Evolutionary conservation across 1,140 invertebrate species (phyloP).

Genomic region (Drosophila dunni): DNA sequence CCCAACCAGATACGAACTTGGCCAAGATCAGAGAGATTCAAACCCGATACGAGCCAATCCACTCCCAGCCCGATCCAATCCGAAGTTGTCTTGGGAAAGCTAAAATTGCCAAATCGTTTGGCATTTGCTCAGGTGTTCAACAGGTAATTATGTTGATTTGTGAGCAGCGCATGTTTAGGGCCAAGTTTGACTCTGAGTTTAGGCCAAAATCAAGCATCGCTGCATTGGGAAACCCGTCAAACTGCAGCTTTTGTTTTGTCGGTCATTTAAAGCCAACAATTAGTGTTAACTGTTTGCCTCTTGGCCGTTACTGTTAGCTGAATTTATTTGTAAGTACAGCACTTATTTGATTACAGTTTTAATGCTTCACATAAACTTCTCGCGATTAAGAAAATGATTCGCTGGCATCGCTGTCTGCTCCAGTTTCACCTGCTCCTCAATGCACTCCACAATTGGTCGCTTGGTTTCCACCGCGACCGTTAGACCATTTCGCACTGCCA

Average conservation of each 20-base stretch:
- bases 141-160: slow-evolving; percentile 29
- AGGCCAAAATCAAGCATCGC: slow-evolving; percentile 5
- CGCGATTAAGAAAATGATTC: slow-evolving; percentile 86
- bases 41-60: background rate
- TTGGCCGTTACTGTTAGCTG: slow-evolving; percentile 19
- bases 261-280: slow-evolving; percentile 55
- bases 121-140: slow-evolving; percentile 24
- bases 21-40: background rate
- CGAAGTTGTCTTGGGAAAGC: slow-evolving; percentile 38
- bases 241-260: slow-evolving; percentile 51
- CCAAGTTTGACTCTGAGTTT: background rate
- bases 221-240: slow-evolving; percentile 39
- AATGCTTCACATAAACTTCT: slow-evolving; percentile 78
- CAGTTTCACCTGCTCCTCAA: slow-evolving; percentile 84
- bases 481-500: slow-evolving; percentile 87
- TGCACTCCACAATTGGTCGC: slow-evolving; percentile 85
- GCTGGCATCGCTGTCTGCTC: slow-evolving; percentile 78
- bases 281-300: slow-evolving; percentile 42
- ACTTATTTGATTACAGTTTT: slow-evolving; percentile 27
- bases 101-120: slow-evolving; percentile 69
- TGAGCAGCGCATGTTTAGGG: slow-evolving; percentile 8
- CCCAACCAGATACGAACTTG: background rate
- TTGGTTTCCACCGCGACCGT: slow-evolving; percentile 86
- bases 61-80: background rate
- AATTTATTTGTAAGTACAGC: slow-evolving; percentile 47